Percentiles rank a stretch among this genome's conserved stretches.
phyloP scores from a whole-genome alignment of 2,113 vertebrate genomes.

The Leucosticte australis region DNA sequence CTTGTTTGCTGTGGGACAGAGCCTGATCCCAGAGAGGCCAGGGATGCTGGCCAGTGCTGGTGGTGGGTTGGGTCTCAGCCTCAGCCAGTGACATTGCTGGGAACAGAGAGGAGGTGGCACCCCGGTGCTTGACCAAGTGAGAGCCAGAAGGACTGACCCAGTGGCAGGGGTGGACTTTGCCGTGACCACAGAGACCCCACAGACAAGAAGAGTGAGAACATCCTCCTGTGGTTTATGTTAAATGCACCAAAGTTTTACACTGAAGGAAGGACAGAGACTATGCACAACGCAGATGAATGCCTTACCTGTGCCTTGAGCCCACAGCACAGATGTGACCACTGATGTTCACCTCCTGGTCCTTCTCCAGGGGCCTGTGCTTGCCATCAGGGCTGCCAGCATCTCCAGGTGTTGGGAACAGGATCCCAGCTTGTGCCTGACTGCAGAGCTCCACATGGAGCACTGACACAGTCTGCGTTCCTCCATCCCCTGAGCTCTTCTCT shows the following conservation, averaged over 20 bases:
- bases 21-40: background rate
- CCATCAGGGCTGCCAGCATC: background rate
- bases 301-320: background rate
- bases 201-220: background rate
- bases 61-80: background rate
- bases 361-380: background rate
- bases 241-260: background rate
- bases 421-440: background rate
- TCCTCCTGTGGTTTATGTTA: background rate
- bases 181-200: background rate
- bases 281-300: background rate
- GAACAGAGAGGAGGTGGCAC: background rate
- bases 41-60: background rate
- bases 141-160: background rate
- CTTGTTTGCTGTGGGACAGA: background rate
- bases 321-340: accelerated
- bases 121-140: background rate
- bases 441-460: background rate
- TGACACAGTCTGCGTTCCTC: accelerated
- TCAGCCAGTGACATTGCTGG: background rate
- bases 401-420: background rate
- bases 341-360: background rate
- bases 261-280: background rate
- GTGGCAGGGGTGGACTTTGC: background rate
- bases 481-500: background rate